Evolutionary conservation across 2,888 invertebrate species (phyloP).

Genomic region (Parthenolecanium corni): DNA sequence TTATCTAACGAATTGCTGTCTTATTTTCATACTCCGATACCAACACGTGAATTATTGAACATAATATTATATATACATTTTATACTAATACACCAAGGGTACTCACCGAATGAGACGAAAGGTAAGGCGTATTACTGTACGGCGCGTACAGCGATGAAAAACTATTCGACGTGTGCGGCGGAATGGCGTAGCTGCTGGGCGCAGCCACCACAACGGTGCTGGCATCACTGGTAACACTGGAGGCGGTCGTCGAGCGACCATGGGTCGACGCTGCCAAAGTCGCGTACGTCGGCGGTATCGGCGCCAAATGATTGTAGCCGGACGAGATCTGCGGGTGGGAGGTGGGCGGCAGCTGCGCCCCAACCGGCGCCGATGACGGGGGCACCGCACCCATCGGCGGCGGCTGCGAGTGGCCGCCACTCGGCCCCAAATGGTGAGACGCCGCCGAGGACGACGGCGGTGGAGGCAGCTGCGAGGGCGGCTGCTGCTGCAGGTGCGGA

Average conservation of each 20-base stretch:
- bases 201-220: slow-evolving; percentile 42
- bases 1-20: no score
- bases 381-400: slow-evolving; percentile 18
- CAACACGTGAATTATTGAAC: no score
- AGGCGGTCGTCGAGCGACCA: neutral
- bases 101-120: slow-evolving; percentile 41
- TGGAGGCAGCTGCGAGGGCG: slow-evolving; percentile 39
- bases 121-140: slow-evolving; percentile 60
- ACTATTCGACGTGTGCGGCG: slow-evolving; percentile 30
- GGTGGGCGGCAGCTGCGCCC: neutral
- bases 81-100: no score
- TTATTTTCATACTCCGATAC: no score
- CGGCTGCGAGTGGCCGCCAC: slow-evolving; percentile 18
- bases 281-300: slow-evolving; percentile 12
- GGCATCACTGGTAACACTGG: slow-evolving; percentile 37
- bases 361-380: slow-evolving; percentile 1
- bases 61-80: no score
- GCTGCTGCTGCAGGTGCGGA: slow-evolving; percentile 36
- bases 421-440: slow-evolving; percentile 35
- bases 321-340: slow-evolving; percentile 36
- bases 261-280: neutral
- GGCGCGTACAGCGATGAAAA: slow-evolving; percentile 66
- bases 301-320: slow-evolving; percentile 29
- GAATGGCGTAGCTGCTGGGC: slow-evolving; percentile 37
- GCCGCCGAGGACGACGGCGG: slow-evolving; percentile 37